A percentile compares a stretch with the other conserved stretches of the same genome.
Evolutionary conservation across 2,888 invertebrate genomes (phyloP).

Genomic region (Melitaea athalia): DNA sequence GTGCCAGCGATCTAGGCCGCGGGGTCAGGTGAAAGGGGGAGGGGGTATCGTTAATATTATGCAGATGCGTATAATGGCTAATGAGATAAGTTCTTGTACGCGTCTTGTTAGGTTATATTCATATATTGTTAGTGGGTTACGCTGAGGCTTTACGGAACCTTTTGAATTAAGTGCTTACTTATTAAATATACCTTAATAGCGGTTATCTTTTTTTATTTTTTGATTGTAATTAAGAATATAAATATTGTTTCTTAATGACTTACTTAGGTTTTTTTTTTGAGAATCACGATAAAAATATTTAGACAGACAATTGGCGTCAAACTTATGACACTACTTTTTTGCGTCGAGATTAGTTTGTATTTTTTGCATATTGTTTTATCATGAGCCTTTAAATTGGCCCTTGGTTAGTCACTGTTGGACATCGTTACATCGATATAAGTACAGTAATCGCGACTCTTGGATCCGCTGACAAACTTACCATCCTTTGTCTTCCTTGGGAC

Average conservation of each 20-base stretch:
- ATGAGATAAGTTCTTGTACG: constrained; percentile 33
- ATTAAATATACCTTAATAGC: constrained; percentile 4
- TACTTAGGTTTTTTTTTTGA: not conserved
- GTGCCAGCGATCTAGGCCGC: constrained; percentile 66
- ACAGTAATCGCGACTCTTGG: no score
- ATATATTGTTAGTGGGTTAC: constrained; percentile 16
- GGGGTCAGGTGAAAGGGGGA: constrained; percentile 45
- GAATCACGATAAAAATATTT: not conserved
- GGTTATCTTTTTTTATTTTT: not conserved
- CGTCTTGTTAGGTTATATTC: constrained; percentile 11
- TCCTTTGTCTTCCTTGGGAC: no score
- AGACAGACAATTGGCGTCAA: no score
- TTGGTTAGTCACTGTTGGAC: no score
- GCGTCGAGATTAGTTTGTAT: no score
- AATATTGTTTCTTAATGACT: not conserved
- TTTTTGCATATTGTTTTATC: no score
- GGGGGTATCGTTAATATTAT: constrained; percentile 46
- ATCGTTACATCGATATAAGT: no score
- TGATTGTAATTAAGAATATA: not conserved
- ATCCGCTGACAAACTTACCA: no score
- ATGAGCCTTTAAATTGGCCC: no score
- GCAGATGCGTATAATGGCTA: constrained; percentile 42
- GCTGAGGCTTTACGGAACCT: not conserved
- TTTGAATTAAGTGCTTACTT: constrained; percentile 9
- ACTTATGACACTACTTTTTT: no score